Base-by-base conservation (phyloP, 2,888 invertebrate genomes). In the Cactoblastis cactorum region DNA sequence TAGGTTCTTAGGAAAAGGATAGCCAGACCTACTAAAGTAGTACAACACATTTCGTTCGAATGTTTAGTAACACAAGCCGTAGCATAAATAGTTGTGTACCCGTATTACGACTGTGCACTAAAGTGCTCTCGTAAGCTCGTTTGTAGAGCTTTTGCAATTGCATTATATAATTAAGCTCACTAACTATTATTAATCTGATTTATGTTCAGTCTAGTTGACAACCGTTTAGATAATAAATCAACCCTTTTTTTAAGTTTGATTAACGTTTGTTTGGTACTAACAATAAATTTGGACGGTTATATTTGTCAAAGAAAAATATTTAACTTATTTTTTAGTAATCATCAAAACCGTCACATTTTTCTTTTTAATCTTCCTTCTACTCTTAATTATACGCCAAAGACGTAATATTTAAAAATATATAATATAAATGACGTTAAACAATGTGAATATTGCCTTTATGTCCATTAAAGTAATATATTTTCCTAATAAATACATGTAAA, bases 191-290 rank as follows among this genome's bases (percentile, higher is more conserved):
- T 24, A 24, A n/a, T 28, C 4, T 2, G n/a, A 12, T 15, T 1
- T 32, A 43, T 24, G n/a, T 17, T 15, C 17, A 17, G 11, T 22
- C 38, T 37, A n/a, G 17, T 11, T 37, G 22, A 24, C 37, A 14
- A 18, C 12, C 35, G 5, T 53, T 62, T 57, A 64, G 5, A 9
- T 9, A 28, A 9, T 22, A 28, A 9, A 9, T 28, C n/a, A n/a
- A n/a, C n/a, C n/a, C n/a, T 6, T 1, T 6, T 28, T 28, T 28
- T 3, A 28, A 9, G 18, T 38, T 18, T 18, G 4, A 28, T 43
- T 24, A 17, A 3, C 17, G 17, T 22, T 4, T 28, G 8, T 6
- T 28, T 28, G 28, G n/a, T n/a, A n/a, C n/a, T n/a, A n/a, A n/a
- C 3, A 28, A 28, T 9, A 9, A 28, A 22, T 22, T 5, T 51